Conservation (phyloP, 2,797 vertebrate species). For the Microtus obscurus region DNA sequence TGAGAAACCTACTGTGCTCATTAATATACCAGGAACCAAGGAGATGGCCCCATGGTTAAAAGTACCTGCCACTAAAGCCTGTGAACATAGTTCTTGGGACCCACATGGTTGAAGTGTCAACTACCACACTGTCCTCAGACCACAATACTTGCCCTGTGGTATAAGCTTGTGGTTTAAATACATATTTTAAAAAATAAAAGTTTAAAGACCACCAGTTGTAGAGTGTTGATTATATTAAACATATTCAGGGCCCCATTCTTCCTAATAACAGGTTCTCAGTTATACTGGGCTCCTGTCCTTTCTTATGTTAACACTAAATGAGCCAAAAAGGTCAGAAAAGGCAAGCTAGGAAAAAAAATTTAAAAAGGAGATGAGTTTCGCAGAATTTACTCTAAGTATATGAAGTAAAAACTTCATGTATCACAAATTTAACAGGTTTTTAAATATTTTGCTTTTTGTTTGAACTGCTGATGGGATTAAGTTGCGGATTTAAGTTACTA, state of each 20-base stretch:
- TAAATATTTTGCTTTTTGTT: conserved; percentile 17
- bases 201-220: neutral
- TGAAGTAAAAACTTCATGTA: neutral
- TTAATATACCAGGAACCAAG: neutral
- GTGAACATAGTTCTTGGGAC: neutral
- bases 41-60: neutral
- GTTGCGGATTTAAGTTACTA: neutral
- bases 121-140: neutral
- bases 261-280: neutral
- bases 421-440: conserved; percentile 64
- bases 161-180: neutral
- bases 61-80: neutral
- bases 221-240: neutral
- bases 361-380: conserved; percentile 1
- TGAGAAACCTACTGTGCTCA: neutral
- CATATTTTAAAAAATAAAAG: neutral
- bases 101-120: neutral
- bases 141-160: neutral
- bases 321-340: conserved; percentile 8
- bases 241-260: neutral
- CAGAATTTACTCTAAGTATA: conserved; percentile 16
- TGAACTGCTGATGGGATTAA: conserved; percentile 4
- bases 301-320: conserved; percentile 39
- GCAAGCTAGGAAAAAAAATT: neutral
- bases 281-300: neutral